Evolutionary conservation across 2,797 vertebrate species (phyloP), one percentile per base, ranked within the genome.

Genomic region (Sarcoramphus papa): DNA sequence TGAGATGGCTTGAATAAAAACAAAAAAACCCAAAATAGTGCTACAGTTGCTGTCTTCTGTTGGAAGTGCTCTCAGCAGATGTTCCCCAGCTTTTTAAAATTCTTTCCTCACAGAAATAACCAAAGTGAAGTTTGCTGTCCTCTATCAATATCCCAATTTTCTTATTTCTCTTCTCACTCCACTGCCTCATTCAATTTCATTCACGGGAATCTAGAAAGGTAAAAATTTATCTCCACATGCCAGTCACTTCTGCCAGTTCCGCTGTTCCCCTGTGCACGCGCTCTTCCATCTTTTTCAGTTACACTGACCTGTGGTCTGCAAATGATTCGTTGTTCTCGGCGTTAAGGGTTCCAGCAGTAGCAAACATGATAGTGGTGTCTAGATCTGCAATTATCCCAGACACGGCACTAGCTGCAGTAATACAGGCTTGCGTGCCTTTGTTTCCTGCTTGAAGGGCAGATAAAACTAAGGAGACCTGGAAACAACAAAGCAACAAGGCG

Each of bases 331-430:
- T 99, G 86, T 99, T 99, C 96, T 99, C 99, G 0, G 99, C 98
- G 19, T 99, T 99, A 62, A 99, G 98, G 0, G 99, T 99, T 88
- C 99, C 99, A 14, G 99, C 99, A 4, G 99, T 99, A 41, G 99
- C 99, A 69, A 99, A 99, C 99, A 99, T 99, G 97, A 99, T 99
- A 83, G 99, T 99, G 78, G 99, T 99, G 97, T 99, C 99, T 95
- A 99, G 98, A 97, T 99, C 99, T 13, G 99, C 99, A 17, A 99
- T 99, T 97, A 99, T 99, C 73, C 99, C 99, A 4, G 99, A 99
- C 80, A 99, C 99, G 0, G 99, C 99, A 23, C 99, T 98, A 91
- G 99, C 99, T 0, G 99, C 99, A 3, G 99, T 99, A 94, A 99
- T 99, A 84, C 99, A 99, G 51, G 99, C 99, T 97, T 99, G 99